Evolutionary conservation across 2,113 vertebrate genomes (phyloP).

Genomic region (Anarrhichthys ocellatus): DNA sequence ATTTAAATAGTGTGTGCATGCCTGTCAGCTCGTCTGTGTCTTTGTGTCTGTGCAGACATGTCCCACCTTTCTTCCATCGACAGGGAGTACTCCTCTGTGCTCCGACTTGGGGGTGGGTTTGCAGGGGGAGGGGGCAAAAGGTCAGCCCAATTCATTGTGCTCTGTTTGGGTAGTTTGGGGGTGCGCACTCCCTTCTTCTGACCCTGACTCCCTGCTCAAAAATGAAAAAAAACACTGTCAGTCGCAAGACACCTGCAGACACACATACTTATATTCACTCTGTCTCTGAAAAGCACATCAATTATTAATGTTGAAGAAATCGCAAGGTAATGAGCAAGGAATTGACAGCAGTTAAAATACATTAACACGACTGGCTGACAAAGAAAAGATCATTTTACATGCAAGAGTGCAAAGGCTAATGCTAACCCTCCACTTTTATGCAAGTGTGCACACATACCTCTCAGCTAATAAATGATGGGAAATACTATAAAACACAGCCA

Average conservation of each 20-base stretch:
- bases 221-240: conserved; percentile 54
- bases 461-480: conserved; percentile 82
- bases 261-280: conserved; percentile 18
- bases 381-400: conserved; percentile 64
- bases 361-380: conserved; percentile 60
- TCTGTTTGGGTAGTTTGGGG: conserved; percentile 93
- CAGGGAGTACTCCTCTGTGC: conserved; percentile 90
- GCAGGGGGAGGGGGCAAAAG: conserved; percentile 95
- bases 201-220: conserved; percentile 93
- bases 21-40: conserved; percentile 43
- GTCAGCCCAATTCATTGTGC: conserved; percentile 97
- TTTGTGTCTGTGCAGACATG: conserved; percentile 42
- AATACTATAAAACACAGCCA: conserved; percentile 77
- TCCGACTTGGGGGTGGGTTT: conserved; percentile 92
- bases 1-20: conserved; percentile 36
- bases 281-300: conserved; percentile 46
- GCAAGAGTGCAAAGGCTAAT: conserved; percentile 62
- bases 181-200: conserved; percentile 94
- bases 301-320: conserved; percentile 58
- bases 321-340: conserved; percentile 45
- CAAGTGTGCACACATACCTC: conserved; percentile 60
- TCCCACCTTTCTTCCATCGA: conserved; percentile 92
- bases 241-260: conserved; percentile 38
- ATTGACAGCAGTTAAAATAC: conserved; percentile 55
- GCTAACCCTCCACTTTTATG: conserved; percentile 54